These are phyloP conservation scores for Nixonia krombeini DNA, from an alignment of 1,140 invertebrate genomes.

Conservation along the genomic window DNA sequence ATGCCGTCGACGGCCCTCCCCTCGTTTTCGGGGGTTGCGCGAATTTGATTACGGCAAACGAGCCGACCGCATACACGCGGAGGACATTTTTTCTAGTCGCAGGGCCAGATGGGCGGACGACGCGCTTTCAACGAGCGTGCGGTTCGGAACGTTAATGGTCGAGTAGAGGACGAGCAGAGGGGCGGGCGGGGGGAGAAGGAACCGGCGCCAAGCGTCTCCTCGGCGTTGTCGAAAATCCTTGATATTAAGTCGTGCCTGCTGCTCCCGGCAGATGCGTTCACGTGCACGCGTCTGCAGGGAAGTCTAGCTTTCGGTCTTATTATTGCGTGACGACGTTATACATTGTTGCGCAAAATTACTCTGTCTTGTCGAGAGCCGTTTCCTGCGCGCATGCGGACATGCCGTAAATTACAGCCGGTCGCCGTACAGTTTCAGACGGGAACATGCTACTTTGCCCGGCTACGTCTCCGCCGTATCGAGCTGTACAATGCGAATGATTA, in stretches of 20 bases:
- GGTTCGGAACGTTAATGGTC: no score
- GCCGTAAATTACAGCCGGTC: constrained; percentile 33
- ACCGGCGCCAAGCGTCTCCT: no score
- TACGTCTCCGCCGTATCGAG: constrained; percentile 32
- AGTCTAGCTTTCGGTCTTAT: constrained; percentile 14
- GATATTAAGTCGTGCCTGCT: neutral
- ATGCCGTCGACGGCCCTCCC: no score
- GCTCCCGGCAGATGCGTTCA: neutral
- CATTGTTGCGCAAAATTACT: constrained; percentile 45
- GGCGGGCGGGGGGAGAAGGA: no score
- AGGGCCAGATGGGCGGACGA: no score
- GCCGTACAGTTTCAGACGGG: constrained; percentile 35
- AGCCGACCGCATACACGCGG: no score
- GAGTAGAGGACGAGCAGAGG: no score
- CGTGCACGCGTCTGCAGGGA: neutral
- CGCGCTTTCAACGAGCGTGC: no score
- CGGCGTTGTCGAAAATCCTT: no score
- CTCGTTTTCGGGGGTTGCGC: no score
- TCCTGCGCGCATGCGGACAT: constrained; percentile 38
- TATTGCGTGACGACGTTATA: constrained; percentile 42
- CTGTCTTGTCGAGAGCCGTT: constrained; percentile 38
- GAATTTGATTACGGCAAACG: no score
- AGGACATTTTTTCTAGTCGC: no score
- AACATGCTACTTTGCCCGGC: constrained; percentile 41
- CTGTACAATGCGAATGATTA: constrained; percentile 48